Evolutionary conservation across 2,888 invertebrate genomes (phyloP).

Genomic region (Lymantria dispar): DNA sequence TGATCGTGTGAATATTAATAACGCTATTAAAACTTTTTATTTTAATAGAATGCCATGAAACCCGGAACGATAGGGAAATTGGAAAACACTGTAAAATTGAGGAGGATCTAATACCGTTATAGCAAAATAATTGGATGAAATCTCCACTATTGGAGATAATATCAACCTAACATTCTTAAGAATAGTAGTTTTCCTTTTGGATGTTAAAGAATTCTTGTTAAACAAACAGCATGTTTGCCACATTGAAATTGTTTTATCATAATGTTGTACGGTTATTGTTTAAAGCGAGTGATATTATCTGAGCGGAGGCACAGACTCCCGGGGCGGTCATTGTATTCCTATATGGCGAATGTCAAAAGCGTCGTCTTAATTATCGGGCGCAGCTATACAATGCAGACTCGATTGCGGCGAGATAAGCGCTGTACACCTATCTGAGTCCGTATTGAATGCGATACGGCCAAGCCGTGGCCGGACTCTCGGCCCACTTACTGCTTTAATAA

Average conservation of each 20-base stretch:
- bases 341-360: constrained; percentile 82
- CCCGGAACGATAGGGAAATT: constrained; percentile 15
- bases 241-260: constrained; percentile 79
- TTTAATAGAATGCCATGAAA: constrained; percentile 30
- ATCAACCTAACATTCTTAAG: constrained; percentile 42
- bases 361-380: constrained; percentile 82
- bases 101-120: constrained; percentile 5
- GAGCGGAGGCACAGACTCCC: constrained; percentile 62
- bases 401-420: constrained; percentile 79
- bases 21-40: constrained; percentile 33
- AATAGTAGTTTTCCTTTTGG: constrained; percentile 43
- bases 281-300: constrained; percentile 76
- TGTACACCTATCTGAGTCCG: constrained; percentile 64
- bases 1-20: constrained; percentile 42
- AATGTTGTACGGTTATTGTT: constrained; percentile 77
- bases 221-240: constrained; percentile 72
- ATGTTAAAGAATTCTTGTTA: constrained; percentile 67
- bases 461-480: constrained; percentile 41
- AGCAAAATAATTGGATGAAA: constrained; percentile 4
- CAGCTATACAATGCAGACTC: constrained; percentile 78
- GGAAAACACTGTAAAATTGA: constrained; percentile 18
- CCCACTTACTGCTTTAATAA: constrained; percentile 72
- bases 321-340: constrained; percentile 81
- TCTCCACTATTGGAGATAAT: too few species aligned
- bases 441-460: constrained; percentile 66